phyloP scores from a whole-genome alignment of 2,797 vertebrate genomes.

The Falco berigora region DNA sequence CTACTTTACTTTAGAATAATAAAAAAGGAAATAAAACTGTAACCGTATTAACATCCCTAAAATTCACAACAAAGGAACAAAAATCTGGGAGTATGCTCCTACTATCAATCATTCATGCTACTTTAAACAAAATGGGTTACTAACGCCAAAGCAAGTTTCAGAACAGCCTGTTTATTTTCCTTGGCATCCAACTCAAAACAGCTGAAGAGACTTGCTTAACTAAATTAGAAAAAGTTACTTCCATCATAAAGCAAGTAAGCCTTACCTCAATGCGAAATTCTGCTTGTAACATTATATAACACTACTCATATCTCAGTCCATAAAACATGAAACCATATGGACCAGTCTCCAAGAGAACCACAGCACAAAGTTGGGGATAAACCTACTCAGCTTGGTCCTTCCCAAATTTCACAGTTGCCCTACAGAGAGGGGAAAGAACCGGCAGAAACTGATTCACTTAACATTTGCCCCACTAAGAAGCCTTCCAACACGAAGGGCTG shows the following conservation, averaged over 20 bases:
- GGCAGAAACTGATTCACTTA: background rate
- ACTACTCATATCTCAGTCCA: background rate
- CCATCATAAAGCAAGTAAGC: background rate
- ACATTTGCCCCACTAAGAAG: background rate
- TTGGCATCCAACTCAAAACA: constrained; percentile 62
- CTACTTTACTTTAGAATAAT: background rate
- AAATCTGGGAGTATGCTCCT: constrained; percentile 8
- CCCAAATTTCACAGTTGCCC: background rate
- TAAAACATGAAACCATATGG: background rate
- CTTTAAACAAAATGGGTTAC: constrained; percentile 53
- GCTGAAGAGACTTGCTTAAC: constrained; percentile 59
- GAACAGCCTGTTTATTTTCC: constrained; percentile 68
- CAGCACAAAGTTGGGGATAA: background rate
- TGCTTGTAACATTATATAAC: background rate
- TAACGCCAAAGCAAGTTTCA: constrained; percentile 6
- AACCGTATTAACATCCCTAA: background rate
- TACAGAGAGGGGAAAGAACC: background rate
- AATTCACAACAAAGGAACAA: constrained; percentile 1
- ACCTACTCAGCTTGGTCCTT: background rate
- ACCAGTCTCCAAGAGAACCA: background rate
- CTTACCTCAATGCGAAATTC: constrained; percentile 8
- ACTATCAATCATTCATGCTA: constrained; percentile 17
- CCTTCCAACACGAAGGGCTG: background rate
- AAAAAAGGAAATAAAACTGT: background rate
- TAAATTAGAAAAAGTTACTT: constrained; percentile 40